Evolutionary conservation across 2,888 invertebrate genomes (phyloP), one percentile per base, ranked within the genome.

Genomic region (Caenorhabditis zanzibari): DNA sequence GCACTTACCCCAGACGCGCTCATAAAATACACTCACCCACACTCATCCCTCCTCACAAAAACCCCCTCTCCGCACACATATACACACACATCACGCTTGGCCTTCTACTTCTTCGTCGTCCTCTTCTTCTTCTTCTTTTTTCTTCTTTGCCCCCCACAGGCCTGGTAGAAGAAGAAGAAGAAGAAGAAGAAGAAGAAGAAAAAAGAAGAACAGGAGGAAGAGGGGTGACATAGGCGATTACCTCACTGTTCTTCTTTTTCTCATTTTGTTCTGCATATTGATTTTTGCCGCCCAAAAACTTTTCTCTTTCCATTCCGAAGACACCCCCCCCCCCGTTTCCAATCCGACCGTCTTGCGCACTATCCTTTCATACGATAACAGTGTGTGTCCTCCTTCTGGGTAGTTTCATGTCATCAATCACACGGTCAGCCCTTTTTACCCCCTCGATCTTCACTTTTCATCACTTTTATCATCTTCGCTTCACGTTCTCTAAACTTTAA

Each of bases 231-330:
- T 79, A 63, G 79, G 63, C 79, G 79, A 79, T 79, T 79, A 79
- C 79, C 79, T 79, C 79, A 79, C 79, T 79, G 79, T 79, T 79
- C 79, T 79, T 56, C 69, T 77, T 69, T 41, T 47, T 47, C 47
- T 77, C 77, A 77, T 77, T 77, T 77, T 71, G 69, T 77, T 76
- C 76, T 79, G 79, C 71, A 79, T 79, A 79, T 79, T 79, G 79
- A 79, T 79, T 79, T 79, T 79, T 64, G 52, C 52, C 52, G 35
- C 52, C 68, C n/a, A n/a, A n/a, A n/a, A 54, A 72, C 32, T 22
- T 49, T 19, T 71, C 71, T n/a, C 63, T 26, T 38, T 71, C 38
- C 71, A 71, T 71, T n/a, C 71, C 58, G 58, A 71, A 58, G 71
- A 58, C 41, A 24, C 54, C 54, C 54, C n/a, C n/a, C n/a, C n/a